Percentiles rank a stretch among this genome's conserved stretches.
Conservation (phyloP, 2,888 invertebrate genomes). For the Drosophila helvetica region DNA sequence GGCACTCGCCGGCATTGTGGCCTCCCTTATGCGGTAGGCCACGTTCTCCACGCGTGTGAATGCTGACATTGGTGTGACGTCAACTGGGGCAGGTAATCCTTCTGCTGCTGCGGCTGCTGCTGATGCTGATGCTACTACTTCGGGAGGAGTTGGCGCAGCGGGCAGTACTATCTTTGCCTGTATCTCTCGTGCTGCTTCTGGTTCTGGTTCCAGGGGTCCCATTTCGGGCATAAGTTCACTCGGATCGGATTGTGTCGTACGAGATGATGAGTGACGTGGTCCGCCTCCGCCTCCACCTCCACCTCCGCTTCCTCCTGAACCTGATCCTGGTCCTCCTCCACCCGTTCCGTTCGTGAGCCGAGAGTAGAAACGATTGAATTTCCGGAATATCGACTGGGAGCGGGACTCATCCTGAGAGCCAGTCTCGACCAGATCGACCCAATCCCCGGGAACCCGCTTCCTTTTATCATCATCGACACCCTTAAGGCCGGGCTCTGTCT, state of each 20-base stretch:
- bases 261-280: background rate
- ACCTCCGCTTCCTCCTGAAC: background rate
- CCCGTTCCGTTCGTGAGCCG: slow-evolving; percentile 9
- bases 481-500: background rate
- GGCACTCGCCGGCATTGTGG: background rate
- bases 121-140: background rate
- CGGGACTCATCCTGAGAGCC: background rate
- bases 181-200: background rate
- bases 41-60: slow-evolving; percentile 64
- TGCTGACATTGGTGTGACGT: background rate
- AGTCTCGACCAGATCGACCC: slow-evolving; percentile 36
- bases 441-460: slow-evolving; percentile 16
- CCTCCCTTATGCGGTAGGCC: slow-evolving; percentile 53
- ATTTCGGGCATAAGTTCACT: slow-evolving; percentile 20
- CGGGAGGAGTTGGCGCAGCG: background rate
- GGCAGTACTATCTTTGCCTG: background rate
- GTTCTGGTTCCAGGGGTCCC: slow-evolving; percentile 24
- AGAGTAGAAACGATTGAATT: slow-evolving; percentile 36
- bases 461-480: background rate
- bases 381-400: slow-evolving; percentile 23
- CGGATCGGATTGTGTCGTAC: background rate
- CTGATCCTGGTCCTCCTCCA: background rate
- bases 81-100: background rate
- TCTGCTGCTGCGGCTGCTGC: too few species aligned
- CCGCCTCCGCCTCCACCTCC: too few species aligned